phyloP scores from a whole-genome alignment of 2,797 vertebrate genomes.

The Euphonia xanthogaster region DNA sequence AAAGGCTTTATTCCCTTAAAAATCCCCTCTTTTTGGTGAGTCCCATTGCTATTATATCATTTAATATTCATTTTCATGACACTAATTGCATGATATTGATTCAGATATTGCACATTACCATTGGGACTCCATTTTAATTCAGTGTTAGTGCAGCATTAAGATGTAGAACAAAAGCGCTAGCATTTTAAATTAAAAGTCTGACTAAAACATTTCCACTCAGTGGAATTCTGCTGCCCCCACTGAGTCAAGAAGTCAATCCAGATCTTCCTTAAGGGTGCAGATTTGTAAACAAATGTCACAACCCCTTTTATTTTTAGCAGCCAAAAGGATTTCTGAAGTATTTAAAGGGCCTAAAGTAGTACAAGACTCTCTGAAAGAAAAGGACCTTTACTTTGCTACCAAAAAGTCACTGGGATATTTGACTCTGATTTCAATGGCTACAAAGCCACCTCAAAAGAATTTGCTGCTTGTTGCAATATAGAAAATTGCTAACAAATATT shows the following conservation, averaged over 20 bases:
- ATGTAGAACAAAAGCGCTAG: conserved; percentile 35
- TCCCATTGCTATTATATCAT: conserved; percentile 30
- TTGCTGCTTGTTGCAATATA: neutral
- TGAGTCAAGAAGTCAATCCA: neutral
- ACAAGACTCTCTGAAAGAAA: neutral
- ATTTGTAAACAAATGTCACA: neutral
- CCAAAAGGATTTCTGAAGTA: neutral
- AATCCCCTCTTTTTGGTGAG: conserved; percentile 8
- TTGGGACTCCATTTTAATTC: conserved; percentile 67
- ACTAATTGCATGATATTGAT: conserved; percentile 67
- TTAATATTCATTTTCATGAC: conserved; percentile 65
- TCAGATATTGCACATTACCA: conserved; percentile 47
- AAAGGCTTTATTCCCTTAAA: conserved; percentile 45
- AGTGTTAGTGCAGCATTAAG: conserved; percentile 55
- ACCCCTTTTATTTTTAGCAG: neutral
- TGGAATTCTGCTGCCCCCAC: conserved; percentile 6
- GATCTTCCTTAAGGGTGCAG: neutral
- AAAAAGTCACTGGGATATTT: neutral
- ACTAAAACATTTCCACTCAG: conserved; percentile 20
- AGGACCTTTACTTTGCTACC: neutral
- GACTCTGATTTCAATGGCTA: neutral
- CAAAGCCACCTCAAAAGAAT: neutral
- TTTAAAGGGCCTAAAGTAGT: neutral
- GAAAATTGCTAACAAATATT: neutral
- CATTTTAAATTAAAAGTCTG: conserved; percentile 8